Percentiles rank a stretch among this genome's conserved stretches.
These are phyloP conservation scores for Bombus superbus DNA, from an alignment of 1,140 invertebrate species.

Conservation along the genomic window DNA sequence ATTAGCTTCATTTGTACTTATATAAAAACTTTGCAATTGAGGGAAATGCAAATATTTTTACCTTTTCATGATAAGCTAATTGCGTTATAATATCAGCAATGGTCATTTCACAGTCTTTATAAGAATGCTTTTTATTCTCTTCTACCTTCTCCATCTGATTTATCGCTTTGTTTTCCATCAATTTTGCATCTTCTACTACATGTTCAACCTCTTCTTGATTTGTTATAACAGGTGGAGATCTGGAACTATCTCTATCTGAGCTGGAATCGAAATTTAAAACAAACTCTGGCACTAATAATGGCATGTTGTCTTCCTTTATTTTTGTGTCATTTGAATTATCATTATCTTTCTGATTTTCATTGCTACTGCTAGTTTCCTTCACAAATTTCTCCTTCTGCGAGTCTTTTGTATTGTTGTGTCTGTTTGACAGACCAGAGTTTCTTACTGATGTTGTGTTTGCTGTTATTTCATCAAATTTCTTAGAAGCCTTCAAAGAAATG, in stretches of 20 bases:
- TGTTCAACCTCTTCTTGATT: conserved; percentile 65
- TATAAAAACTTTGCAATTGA: not conserved
- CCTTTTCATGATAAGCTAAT: conserved; percentile 81
- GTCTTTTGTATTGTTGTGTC: not conserved
- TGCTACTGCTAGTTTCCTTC: not conserved
- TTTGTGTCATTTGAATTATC: conserved; percentile 37
- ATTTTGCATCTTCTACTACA: conserved; percentile 6
- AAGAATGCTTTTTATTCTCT: conserved; percentile 50
- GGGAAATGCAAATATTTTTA: conserved; percentile 40
- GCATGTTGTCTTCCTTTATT: conserved; percentile 74
- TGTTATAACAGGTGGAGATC: conserved; percentile 78
- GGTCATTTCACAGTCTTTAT: conserved; percentile 73
- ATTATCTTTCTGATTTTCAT: not conserved
- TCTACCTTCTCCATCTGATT: conserved; percentile 62
- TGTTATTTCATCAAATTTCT: conserved; percentile 32
- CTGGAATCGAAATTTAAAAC: conserved; percentile 64
- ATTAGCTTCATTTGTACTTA: not conserved
- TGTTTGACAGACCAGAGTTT: conserved; percentile 7
- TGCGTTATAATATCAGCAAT: conserved; percentile 77
- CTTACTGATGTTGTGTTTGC: conserved; percentile 22
- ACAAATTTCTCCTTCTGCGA: not conserved
- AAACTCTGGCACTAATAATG: conserved; percentile 76
- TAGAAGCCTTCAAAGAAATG: conserved; percentile 60
- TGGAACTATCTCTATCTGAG: conserved; percentile 73
- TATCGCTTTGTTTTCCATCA: conserved; percentile 45